These are phyloP conservation scores for Bergia puertoricense DNA, from an alignment of 92 coral and sea anemone species.

Conservation along the genomic window DNA sequence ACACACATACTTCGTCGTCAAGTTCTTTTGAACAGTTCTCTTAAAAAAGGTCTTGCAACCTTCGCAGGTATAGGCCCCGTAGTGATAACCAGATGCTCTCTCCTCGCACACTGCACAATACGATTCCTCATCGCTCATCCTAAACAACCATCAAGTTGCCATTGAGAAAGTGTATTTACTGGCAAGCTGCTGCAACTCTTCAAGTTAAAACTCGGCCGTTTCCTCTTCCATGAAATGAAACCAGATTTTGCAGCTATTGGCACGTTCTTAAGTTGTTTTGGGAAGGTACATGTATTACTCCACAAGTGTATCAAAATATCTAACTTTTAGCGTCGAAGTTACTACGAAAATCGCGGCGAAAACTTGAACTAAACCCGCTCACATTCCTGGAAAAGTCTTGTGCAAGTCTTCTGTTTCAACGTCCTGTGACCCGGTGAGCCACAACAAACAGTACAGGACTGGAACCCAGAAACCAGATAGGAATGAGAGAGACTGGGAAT, in stretches of 20 bases:
- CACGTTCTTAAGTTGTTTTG: neutral
- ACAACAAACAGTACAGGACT: neutral
- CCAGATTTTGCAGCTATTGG: neutral
- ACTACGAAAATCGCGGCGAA: too few relatives aligned
- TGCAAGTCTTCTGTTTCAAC: too few relatives aligned
- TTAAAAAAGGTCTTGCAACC: constrained; percentile 99
- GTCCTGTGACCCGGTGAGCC: neutral
- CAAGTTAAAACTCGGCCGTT: too few relatives aligned
- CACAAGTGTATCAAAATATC: neutral
- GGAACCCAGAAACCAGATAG: neutral
- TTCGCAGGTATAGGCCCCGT: constrained; percentile 95
- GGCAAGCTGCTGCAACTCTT: too few relatives aligned
- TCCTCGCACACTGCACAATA: constrained; percentile 93
- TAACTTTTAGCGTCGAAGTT: too few relatives aligned
- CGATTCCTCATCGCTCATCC: constrained; percentile 45
- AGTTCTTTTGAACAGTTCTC: constrained; percentile 86
- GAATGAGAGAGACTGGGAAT: neutral
- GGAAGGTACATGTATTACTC: neutral
- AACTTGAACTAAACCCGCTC: too few relatives aligned
- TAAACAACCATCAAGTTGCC: neutral
- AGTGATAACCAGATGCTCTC: constrained; percentile 88
- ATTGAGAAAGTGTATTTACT: neutral
- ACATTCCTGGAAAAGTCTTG: too few relatives aligned
- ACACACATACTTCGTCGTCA: constrained; percentile 79
- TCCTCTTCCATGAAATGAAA: too few relatives aligned